Percentiles rank a stretch among this genome's conserved stretches.
Evolutionary conservation across 2,888 invertebrate species (phyloP).

Genomic region (Trichopoda pennipes): DNA sequence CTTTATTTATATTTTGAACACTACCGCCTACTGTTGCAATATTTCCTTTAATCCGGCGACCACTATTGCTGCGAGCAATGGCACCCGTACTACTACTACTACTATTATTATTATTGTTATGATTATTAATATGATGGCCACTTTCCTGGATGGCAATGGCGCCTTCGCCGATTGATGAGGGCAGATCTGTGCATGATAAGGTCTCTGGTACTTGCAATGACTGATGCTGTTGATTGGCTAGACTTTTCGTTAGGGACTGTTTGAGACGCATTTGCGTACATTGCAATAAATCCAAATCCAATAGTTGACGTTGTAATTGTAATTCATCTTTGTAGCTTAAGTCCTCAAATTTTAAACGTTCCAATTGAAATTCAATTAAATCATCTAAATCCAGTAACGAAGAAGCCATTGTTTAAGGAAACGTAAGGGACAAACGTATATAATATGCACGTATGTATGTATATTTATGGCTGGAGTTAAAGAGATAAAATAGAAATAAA

Average conservation of each 20-base stretch:
- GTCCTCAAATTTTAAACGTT: constrained; percentile 72
- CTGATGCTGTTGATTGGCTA: constrained; percentile 62
- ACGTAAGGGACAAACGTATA: not conserved
- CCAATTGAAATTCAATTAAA: constrained; percentile 72
- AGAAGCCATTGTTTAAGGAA: constrained; percentile 67
- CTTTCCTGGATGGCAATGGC: not conserved
- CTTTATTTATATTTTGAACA: constrained; percentile 59
- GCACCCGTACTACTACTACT: constrained; percentile 54
- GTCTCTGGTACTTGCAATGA: constrained; percentile 62
- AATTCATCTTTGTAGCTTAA: constrained; percentile 73
- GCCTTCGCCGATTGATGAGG: constrained; percentile 37
- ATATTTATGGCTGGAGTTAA: not conserved
- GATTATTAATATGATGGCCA: constrained; percentile 7
- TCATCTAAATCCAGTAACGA: constrained; percentile 71
- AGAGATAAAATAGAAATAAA: not conserved
- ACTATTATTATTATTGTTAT: constrained; percentile 11
- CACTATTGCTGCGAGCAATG: constrained; percentile 51
- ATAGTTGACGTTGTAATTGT: constrained; percentile 71
- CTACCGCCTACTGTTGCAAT: constrained; percentile 42
- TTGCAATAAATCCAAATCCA: constrained; percentile 68
- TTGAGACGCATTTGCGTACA: constrained; percentile 52
- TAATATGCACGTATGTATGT: no score
- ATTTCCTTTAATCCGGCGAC: constrained; percentile 41
- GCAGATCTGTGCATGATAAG: constrained; percentile 55
- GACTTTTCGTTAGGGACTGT: constrained; percentile 39